Evolutionary conservation across 1,140 invertebrate genomes (phyloP), one percentile per base, ranked within the genome.

Genomic region (Caenorhabditis brenneri): DNA sequence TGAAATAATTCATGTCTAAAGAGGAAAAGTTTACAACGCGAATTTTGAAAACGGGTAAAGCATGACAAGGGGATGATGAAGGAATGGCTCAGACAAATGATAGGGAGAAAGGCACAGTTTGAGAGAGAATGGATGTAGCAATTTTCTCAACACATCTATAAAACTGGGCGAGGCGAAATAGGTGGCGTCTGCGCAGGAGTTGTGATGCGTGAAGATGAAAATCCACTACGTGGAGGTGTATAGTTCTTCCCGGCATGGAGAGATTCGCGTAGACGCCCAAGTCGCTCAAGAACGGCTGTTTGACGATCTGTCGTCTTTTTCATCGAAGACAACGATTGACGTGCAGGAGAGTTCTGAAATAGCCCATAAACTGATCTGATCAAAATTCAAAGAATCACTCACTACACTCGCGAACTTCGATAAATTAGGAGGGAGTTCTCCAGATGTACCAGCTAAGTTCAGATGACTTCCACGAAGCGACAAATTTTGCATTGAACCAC

Each of bases 141-240:
- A 36, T 5, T 9, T 74, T n/a, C n/a, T n/a, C n/a, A 0, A 29
- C n/a, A n/a, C 24, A 9, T 24, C 65, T 74, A 74, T n/a, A 24
- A 22, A 74, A 74, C 33, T 24, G 65, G 33, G 10, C 65, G 65
- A 22, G 65, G 65, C 10, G 65, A 74, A 1, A 74, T 74, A 2
- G 33, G 65, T 9, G 65, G 65, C 0, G 65, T 74, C n/a, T 74
- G 65, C 22, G 65, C 65, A 31, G 65, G 65, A 42, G 65, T 74
- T 74, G 65, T 74, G 19, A 74, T 74, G 10, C 65, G 65, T 10
- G 65, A 74, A 10, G 65, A 74, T 74, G 65, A 74, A 9, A 74
- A 24, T 42, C 65, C 65, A n/a, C 36, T 74, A n/a, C 65, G 65
- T 24, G 65, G 65, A 7, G 65, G 65, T 46, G 65, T 74, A 22